Evolutionary conservation across 2,888 invertebrate genomes (phyloP).

Genomic region (Erpobdella octoculata): DNA sequence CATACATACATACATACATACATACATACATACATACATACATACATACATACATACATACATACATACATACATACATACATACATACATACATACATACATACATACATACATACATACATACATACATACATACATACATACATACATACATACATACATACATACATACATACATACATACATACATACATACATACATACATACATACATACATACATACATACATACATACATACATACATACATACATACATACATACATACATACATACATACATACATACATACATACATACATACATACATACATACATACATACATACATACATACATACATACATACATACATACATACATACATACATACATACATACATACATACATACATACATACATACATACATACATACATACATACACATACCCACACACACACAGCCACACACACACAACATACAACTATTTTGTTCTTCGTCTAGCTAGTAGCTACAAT

Average conservation of each 20-base stretch:
- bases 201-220: constrained; percentile 17
- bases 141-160: constrained; percentile 35
- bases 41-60: constrained; percentile 34
- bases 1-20: constrained; percentile 35
- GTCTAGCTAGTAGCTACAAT: no score
- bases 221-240: constrained; percentile 18
- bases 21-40: constrained; percentile 33
- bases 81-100: constrained; percentile 34
- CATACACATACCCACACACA: no score
- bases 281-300: constrained; percentile 11
- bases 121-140: constrained; percentile 34
- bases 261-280: constrained; percentile 8
- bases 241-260: constrained; percentile 21
- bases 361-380: no score
- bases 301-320: no score
- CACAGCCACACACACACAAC: no score
- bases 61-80: constrained; percentile 34
- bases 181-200: constrained; percentile 24
- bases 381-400: no score
- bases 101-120: constrained; percentile 34
- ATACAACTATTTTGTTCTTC: no score
- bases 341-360: no score
- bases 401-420: no score
- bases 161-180: constrained; percentile 30
- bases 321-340: no score